A percentile compares a stretch with the other conserved stretches of the same genome.
Evolutionary conservation across 2,797 vertebrate species (phyloP).

Genomic region (Todus mexicanus): DNA sequence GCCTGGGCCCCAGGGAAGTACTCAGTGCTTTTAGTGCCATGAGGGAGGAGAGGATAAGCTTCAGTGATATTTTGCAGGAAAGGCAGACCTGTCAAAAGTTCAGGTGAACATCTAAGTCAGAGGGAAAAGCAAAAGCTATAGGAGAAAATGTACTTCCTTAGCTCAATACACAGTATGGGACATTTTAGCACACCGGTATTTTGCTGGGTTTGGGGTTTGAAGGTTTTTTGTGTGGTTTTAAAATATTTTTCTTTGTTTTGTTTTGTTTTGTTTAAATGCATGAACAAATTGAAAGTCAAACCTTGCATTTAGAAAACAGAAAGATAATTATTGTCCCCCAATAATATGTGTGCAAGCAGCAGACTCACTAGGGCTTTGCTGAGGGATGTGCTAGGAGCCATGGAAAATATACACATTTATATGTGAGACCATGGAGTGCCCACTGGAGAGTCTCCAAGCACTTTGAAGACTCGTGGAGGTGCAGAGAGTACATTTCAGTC

Average conservation of each 20-base stretch:
- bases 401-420: neutral
- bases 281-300: neutral
- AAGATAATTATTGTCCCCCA: neutral
- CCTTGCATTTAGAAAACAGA: neutral
- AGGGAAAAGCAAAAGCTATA: neutral
- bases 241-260: neutral
- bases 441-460: neutral
- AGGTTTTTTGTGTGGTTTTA: neutral
- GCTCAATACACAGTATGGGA: fast-evolving
- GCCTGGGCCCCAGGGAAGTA: neutral
- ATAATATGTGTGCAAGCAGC: neutral
- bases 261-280: neutral
- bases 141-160: neutral
- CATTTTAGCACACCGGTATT: neutral
- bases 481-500: neutral
- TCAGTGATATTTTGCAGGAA: neutral
- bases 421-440: neutral
- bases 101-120: neutral
- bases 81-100: neutral
- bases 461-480: neutral
- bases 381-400: neutral
- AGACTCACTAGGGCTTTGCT: neutral
- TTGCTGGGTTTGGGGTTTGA: neutral
- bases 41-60: neutral
- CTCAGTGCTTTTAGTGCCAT: neutral